phyloP scores from a whole-genome alignment of 2,113 vertebrate species.

The Gasterosteus aculeatus region DNA sequence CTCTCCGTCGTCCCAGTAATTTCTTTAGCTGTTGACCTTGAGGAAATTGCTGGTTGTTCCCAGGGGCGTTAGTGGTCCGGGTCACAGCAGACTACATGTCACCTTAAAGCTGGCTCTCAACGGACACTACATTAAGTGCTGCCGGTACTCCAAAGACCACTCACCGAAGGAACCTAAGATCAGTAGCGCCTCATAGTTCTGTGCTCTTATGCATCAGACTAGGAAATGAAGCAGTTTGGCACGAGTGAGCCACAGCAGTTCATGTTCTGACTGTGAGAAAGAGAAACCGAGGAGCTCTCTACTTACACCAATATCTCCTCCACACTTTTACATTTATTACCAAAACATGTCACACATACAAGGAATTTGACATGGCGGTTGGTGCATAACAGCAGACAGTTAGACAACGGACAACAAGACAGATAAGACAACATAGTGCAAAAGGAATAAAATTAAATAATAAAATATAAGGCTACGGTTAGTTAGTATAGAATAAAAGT shows the following conservation, averaged over 20 bases:
- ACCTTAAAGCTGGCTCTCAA: conserved; percentile 53
- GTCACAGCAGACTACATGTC: conserved; percentile 67
- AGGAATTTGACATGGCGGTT: too few relatives aligned
- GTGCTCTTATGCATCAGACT: conserved; percentile 32
- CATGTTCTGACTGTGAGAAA: conserved; percentile 1
- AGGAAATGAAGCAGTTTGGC: conserved; percentile 30
- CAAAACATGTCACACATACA: too few relatives aligned
- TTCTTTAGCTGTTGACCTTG: conserved; percentile 78
- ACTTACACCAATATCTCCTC: background rate
- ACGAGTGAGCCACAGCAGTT: background rate
- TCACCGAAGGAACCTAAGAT: conserved; percentile 36
- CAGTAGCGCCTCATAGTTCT: conserved; percentile 23
- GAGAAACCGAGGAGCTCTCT: background rate
- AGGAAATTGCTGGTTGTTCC: conserved; percentile 73
- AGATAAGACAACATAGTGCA: too few relatives aligned
- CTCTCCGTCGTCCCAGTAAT: conserved; percentile 57
- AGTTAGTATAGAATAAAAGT: too few relatives aligned
- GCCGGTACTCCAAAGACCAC: conserved; percentile 47
- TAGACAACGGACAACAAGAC: too few relatives aligned
- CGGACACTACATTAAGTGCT: conserved; percentile 59
- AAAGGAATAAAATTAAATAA: too few relatives aligned
- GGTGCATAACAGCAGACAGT: too few relatives aligned
- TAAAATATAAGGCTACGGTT: too few relatives aligned
- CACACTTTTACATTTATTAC: background rate
- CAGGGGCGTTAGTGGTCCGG: conserved; percentile 43